phyloP scores from a whole-genome alignment of 2,113 vertebrate species.

The Haemorhous mexicanus region DNA sequence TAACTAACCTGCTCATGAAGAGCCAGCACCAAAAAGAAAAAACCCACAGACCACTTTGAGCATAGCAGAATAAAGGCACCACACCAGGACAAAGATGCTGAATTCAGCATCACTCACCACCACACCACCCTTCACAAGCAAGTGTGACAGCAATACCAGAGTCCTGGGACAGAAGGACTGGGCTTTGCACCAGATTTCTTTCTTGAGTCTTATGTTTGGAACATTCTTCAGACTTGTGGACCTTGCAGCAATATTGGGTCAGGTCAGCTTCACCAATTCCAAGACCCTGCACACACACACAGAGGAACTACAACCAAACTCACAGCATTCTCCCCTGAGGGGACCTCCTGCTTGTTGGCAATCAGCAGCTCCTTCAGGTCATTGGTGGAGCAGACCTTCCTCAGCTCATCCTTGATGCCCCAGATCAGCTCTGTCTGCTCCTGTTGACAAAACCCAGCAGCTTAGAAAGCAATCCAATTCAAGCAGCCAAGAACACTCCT shows the following conservation, averaged over 20 bases:
- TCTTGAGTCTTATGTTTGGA: neutral
- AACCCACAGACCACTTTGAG: accelerated
- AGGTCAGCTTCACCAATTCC: neutral
- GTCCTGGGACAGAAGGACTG: neutral
- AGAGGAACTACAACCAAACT: slow-evolving; percentile 54
- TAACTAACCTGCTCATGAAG: neutral
- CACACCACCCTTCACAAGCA: neutral
- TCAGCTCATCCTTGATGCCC: slow-evolving; percentile 94
- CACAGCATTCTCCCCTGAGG: slow-evolving; percentile 93
- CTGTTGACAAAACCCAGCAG: slow-evolving; percentile 64
- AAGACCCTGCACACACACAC: accelerated
- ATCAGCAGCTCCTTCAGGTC: slow-evolving; percentile 97
- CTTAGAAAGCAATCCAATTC: neutral
- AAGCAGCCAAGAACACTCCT: neutral
- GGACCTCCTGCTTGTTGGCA: slow-evolving; percentile 90
- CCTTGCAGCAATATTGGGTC: neutral
- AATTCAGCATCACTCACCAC: neutral
- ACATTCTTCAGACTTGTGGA: neutral
- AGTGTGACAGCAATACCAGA: neutral
- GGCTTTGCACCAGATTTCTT: neutral
- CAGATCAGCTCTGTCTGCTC: slow-evolving; percentile 92
- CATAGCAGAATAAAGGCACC: neutral
- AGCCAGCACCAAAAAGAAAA: neutral
- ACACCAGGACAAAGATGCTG: accelerated
- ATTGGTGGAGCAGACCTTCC: slow-evolving; percentile 85